Conservation (phyloP, 1,140 invertebrate genomes). For the Drosophila bocki region DNA sequence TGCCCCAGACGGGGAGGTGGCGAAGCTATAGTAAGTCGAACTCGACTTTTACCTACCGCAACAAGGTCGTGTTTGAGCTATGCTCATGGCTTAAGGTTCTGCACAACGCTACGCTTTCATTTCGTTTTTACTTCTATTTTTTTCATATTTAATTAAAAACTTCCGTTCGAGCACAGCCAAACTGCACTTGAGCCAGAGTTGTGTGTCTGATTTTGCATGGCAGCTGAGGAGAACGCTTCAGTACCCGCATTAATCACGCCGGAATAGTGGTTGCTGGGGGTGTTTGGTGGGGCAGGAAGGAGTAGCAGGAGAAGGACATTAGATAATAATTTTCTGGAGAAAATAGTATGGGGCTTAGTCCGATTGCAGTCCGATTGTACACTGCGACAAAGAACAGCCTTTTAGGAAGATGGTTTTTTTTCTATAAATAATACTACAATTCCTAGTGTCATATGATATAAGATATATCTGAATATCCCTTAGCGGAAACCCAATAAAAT, state of each 20-base stretch:
- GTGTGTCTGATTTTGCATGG: constrained; percentile 30
- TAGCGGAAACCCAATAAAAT: neutral
- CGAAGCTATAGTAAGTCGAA: constrained; percentile 10
- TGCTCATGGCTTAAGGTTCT: constrained; percentile 12
- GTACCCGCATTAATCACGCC: constrained; percentile 57
- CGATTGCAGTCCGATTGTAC: neutral
- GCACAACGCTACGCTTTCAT: constrained; percentile 8
- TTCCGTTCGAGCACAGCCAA: constrained; percentile 55
- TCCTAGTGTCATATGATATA: neutral
- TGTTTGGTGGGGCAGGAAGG: no score
- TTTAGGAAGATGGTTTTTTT: neutral
- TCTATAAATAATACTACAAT: neutral
- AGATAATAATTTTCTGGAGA: neutral
- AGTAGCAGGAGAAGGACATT: neutral
- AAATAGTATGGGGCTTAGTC: neutral
- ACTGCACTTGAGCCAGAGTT: constrained; percentile 52
- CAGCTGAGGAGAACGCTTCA: constrained; percentile 54
- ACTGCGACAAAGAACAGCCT: neutral
- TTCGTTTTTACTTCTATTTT: constrained; percentile 28
- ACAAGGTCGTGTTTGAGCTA: constrained; percentile 59
- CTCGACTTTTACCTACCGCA: constrained; percentile 55
- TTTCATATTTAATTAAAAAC: constrained; percentile 72
- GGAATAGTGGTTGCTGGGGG: neutral
- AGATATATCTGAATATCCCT: neutral
- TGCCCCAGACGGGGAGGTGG: constrained; percentile 21